These are phyloP conservation scores for Papilio helenus DNA, from an alignment of 1,140 invertebrate species.

Conservation along the genomic window DNA sequence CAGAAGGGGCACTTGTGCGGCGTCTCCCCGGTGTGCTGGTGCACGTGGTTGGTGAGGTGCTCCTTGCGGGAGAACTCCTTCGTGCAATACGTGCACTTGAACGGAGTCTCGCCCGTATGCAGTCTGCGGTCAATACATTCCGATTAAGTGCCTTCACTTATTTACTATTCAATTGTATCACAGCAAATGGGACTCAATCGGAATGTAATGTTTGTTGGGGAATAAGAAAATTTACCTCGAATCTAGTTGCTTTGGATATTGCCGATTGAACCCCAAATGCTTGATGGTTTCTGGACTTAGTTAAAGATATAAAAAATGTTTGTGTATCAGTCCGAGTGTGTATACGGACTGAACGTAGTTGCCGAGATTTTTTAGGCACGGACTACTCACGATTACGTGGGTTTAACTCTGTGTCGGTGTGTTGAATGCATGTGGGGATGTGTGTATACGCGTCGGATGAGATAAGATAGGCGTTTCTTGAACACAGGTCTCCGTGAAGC, in stretches of 20 bases:
- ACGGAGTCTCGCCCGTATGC: slow-evolving; percentile 93
- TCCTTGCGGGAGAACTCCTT: slow-evolving; percentile 93
- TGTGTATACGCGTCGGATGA: too few species aligned
- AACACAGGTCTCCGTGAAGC: too few species aligned
- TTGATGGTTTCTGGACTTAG: not conserved
- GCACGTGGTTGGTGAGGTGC: slow-evolving; percentile 92
- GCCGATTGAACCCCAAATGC: slow-evolving; percentile 35
- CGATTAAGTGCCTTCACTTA: slow-evolving; percentile 39
- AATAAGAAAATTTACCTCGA: slow-evolving; percentile 35
- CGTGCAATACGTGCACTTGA: slow-evolving; percentile 86
- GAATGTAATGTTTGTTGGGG: slow-evolving; percentile 34
- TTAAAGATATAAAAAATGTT: not conserved
- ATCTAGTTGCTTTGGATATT: slow-evolving; percentile 14
- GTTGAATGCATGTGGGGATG: too few species aligned
- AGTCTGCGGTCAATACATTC: slow-evolving; percentile 81
- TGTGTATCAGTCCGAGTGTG: not conserved
- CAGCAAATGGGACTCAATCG: slow-evolving; percentile 34
- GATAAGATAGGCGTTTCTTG: too few species aligned
- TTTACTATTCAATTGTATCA: not conserved
- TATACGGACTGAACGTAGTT: too few species aligned
- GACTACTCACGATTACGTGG: too few species aligned
- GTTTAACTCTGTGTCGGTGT: too few species aligned
- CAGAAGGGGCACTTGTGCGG: slow-evolving; percentile 91
- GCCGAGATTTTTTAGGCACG: too few species aligned
- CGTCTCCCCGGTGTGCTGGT: slow-evolving; percentile 88